Evolutionary conservation across 2,797 vertebrate genomes (phyloP).

Genomic region (Manis pentadactyla): DNA sequence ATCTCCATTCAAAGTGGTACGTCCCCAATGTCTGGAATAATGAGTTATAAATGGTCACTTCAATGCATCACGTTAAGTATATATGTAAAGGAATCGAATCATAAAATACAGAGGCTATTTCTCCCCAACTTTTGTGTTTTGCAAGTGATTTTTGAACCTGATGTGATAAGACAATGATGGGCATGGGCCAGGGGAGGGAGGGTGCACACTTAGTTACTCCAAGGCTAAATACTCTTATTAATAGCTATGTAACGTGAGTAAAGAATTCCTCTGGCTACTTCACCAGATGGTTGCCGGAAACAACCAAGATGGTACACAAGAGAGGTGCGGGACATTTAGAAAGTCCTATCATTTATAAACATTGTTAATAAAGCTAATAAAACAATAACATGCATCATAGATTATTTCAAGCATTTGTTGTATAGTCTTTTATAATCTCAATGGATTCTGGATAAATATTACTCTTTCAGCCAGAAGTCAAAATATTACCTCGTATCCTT

Average conservation of each 20-base stretch:
- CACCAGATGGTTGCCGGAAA: neutral
- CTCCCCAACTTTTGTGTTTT: neutral
- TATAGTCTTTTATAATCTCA: neutral
- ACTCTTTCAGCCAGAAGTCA: neutral
- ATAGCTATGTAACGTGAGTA: neutral
- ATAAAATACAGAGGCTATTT: neutral
- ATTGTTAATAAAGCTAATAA: neutral
- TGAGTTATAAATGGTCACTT: neutral
- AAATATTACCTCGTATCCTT: constrained; percentile 94
- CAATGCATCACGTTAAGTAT: neutral
- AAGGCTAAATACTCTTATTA: neutral
- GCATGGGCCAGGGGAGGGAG: neutral
- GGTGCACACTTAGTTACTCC: neutral
- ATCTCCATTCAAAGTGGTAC: neutral
- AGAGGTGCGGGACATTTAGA: neutral
- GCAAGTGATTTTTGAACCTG: neutral
- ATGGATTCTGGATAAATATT: neutral
- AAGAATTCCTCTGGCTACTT: neutral
- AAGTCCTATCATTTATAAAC: neutral
- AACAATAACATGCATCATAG: neutral
- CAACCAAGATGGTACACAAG: neutral
- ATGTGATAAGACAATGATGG: neutral
- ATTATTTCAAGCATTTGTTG: neutral
- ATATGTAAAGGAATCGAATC: neutral
- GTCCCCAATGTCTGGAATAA: neutral